phyloP scores from a whole-genome alignment of 2,113 vertebrate genomes.

The Neogobius melanostomus region DNA sequence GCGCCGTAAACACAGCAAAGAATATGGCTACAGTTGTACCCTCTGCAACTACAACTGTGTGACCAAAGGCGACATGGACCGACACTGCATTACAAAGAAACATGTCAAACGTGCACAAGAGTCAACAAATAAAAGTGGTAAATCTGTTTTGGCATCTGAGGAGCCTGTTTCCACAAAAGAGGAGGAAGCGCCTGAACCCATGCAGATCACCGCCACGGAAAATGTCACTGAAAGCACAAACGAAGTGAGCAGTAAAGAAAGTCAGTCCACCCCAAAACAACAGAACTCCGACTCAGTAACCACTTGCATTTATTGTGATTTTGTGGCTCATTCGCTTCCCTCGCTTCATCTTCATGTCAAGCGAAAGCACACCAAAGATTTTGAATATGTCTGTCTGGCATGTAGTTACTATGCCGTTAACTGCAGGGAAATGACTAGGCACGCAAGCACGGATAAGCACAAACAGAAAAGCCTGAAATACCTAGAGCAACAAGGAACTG shows the following conservation, averaged over 20 bases:
- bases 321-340: constrained; percentile 84
- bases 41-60: constrained; percentile 96
- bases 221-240: constrained; percentile 39
- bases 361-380: constrained; percentile 90
- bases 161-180: constrained; percentile 26
- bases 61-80: constrained; percentile 98
- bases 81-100: constrained; percentile 95
- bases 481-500: constrained; percentile 40
- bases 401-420: constrained; percentile 95
- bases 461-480: constrained; percentile 86
- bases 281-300: constrained; percentile 57
- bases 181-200: constrained; percentile 24
- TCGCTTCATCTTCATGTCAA: constrained; percentile 90
- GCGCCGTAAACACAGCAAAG: constrained; percentile 92
- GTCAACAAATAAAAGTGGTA: constrained; percentile 56
- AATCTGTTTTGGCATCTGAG: not conserved
- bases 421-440: constrained; percentile 89
- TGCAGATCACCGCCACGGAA: constrained; percentile 10
- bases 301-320: constrained; percentile 84
- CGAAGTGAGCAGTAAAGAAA: constrained; percentile 29
- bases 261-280: constrained; percentile 62
- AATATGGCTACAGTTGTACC: constrained; percentile 93
- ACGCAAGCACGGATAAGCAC: constrained; percentile 91
- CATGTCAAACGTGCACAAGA: constrained; percentile 85
- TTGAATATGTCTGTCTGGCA: constrained; percentile 93